Evolutionary conservation across 2,888 invertebrate genomes (phyloP).

Genomic region (Hydropsyche betteni): DNA sequence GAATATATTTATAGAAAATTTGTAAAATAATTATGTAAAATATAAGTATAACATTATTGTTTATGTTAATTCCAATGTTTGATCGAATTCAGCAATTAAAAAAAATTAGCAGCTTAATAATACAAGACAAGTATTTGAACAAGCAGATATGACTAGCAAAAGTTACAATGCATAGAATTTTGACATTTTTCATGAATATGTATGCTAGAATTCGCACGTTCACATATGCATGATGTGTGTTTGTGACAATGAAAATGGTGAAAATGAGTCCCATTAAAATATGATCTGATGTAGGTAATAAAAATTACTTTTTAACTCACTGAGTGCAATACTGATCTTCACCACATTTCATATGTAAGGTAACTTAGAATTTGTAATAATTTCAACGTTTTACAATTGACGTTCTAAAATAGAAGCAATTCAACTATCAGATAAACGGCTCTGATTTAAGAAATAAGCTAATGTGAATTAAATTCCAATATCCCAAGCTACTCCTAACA

Average conservation of each 20-base stretch:
- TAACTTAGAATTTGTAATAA: no score
- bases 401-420: not conserved
- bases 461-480: not conserved
- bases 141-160: conserved; percentile 31
- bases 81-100: not conserved
- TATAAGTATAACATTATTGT: conserved; percentile 1
- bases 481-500: not conserved
- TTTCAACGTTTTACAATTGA: not conserved
- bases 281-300: conserved; percentile 33
- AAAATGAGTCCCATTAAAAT: conserved; percentile 30
- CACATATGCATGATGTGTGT: conserved; percentile 33
- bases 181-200: conserved; percentile 25
- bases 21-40: not conserved
- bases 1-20: not conserved
- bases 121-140: conserved; percentile 9
- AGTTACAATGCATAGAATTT: conserved; percentile 28
- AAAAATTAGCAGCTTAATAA: conserved; percentile 21
- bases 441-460: no score
- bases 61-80: not conserved
- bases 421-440: no score
- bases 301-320: conserved; percentile 4
- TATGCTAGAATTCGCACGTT: conserved; percentile 25
- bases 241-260: conserved; percentile 24
- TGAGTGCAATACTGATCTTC: conserved; percentile 21
- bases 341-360: conserved; percentile 19